Base-by-base conservation (phyloP, 1,140 invertebrate species). In the Zaprionus gabonicus region DNA sequence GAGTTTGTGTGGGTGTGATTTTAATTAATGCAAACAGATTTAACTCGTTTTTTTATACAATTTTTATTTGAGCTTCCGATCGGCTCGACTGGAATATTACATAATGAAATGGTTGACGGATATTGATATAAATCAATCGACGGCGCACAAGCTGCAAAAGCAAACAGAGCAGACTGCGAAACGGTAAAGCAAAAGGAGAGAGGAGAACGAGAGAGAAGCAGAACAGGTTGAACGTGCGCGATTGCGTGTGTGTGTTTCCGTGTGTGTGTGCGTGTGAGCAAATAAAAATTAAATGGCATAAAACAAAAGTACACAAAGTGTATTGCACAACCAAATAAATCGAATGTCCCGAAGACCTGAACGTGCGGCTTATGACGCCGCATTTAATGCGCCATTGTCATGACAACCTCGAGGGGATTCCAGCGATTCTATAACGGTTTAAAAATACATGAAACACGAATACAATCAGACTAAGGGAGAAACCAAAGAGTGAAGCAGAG, bases 1-100 rank as follows among this genome's bases (percentile, higher is more conserved):
- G 13, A 7, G 34, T 13, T 13, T 34, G 17, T 25, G 44, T 13
- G 56, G 10, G 20, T 63, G 80, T 72, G 46, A 81, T 76, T 84
- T 88, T 88, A 88, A 88, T 88, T 88, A 88, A 88, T 88, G 84
- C 84, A 88, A 88, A 88, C 84, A 88, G 84, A 88, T 84, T 88
- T 88, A 84, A 88, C 69, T 81, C 64, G 58, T 67, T 78, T 71
- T 71, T 82, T 71, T 70, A 66, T 64, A 71, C 56, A 64, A 69
- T 81, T 72, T 75, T 72, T 72, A 72, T 70, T 68, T 71, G 60
- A 13, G 57, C 57, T 63, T 51, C 70, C 62, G 62, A 71, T 67
- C 63, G 76, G 38, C 82, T 31, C 56, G 60, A 46, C 41, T 62
- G 63, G 77, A 62, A 79, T 62, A 66, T 87, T 87, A 88, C 84